Conservation (phyloP, 2,888 invertebrate species). For the Mycalesis mineus region DNA sequence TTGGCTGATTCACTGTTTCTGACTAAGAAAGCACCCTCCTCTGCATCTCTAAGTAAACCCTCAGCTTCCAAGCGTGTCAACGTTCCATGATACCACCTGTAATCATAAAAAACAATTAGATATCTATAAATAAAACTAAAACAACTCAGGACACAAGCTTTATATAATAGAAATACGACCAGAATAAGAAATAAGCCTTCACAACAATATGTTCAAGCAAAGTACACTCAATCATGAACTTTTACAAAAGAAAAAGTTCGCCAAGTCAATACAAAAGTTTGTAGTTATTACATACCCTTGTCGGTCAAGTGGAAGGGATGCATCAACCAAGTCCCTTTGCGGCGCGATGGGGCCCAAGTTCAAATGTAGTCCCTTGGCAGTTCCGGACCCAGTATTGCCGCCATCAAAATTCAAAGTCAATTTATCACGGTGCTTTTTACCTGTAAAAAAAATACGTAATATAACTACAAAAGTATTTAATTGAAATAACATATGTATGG, state of each 20-base stretch:
- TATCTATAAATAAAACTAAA: neutral
- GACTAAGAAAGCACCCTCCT: slow-evolving; percentile 96
- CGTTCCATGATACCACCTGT: slow-evolving; percentile 96
- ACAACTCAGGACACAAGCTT: neutral
- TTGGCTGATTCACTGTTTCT: slow-evolving; percentile 95
- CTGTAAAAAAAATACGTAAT: slow-evolving; percentile 47
- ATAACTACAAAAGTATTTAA: too few relatives aligned
- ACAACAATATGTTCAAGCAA: slow-evolving; percentile 3
- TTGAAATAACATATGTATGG: too few relatives aligned
- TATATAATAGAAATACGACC: neutral
- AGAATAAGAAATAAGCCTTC: neutral
- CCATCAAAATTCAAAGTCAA: slow-evolving; percentile 85
- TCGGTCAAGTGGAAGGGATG: slow-evolving; percentile 88
- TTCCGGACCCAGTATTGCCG: slow-evolving; percentile 65
- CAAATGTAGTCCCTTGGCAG: slow-evolving; percentile 81
- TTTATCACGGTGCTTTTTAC: slow-evolving; percentile 81
- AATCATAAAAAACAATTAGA: slow-evolving; percentile 24
- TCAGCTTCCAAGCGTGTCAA: slow-evolving; percentile 95
- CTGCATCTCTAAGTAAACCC: slow-evolving; percentile 86
- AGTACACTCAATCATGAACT: slow-evolving; percentile 5
- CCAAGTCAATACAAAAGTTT: neutral
- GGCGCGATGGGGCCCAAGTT: slow-evolving; percentile 83
- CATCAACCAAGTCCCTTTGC: slow-evolving; percentile 87
- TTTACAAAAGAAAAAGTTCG: neutral
- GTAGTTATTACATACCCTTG: slow-evolving; percentile 83